Percentiles rank a stretch among this genome's conserved stretches.
Conservation (phyloP, 2,113 vertebrate species). For the Aspidoscelis tigris region DNA sequence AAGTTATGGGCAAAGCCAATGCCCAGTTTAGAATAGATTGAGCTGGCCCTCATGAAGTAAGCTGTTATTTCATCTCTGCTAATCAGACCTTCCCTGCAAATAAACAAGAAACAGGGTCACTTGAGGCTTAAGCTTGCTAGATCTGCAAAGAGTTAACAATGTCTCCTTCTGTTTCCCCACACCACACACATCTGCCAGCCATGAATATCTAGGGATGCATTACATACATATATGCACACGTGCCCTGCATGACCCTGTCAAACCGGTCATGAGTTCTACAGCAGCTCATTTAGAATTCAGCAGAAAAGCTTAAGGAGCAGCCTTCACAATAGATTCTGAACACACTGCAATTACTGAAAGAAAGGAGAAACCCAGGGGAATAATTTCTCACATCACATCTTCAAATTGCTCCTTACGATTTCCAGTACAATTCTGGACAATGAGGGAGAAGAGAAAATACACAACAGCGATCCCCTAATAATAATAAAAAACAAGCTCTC, state of each 20-base stretch:
- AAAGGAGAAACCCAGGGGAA: conserved; percentile 25
- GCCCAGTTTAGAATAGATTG: conserved; percentile 94
- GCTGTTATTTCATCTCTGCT: conserved; percentile 94
- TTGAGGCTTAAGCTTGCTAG: conserved; percentile 16
- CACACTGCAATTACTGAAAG: conserved; percentile 27
- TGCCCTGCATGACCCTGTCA: neutral
- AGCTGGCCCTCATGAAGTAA: conserved; percentile 96
- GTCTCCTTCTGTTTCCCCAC: conserved; percentile 14
- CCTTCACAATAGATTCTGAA: conserved; percentile 28
- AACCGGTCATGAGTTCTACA: conserved; percentile 19
- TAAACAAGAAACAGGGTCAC: conserved; percentile 38
- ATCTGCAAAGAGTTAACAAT: conserved; percentile 21
- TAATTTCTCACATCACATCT: conserved; percentile 16
- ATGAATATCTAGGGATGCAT: conserved; percentile 12
- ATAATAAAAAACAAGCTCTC: conserved; percentile 2
- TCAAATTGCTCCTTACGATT: conserved; percentile 28
- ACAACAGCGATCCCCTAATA: conserved; percentile 7
- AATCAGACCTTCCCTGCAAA: conserved; percentile 88
- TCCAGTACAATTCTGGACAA: conserved; percentile 5
- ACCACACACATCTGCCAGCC: conserved; percentile 14
- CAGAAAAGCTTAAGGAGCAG: conserved; percentile 6
- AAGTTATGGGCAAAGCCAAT: conserved; percentile 95
- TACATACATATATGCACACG: neutral
- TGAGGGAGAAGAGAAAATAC: conserved; percentile 6
- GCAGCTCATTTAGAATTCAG: conserved; percentile 35